Percentiles rank a stretch among this genome's conserved stretches.
phyloP scores from a whole-genome alignment of 2,888 invertebrate species.

The Drosophila nr. medialis region DNA sequence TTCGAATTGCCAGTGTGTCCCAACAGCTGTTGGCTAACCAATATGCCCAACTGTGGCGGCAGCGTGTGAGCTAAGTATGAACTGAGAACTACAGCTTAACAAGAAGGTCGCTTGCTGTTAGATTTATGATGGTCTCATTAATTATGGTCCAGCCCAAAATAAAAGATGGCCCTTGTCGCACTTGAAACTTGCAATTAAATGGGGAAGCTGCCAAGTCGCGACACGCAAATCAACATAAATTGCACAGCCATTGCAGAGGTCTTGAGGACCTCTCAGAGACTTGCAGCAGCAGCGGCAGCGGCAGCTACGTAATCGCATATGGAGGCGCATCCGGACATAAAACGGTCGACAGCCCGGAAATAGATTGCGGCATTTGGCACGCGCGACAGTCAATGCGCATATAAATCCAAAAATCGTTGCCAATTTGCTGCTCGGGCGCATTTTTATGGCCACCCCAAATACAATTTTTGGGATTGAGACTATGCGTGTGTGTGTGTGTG shows the following conservation, averaged over 20 bases:
- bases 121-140: constrained; percentile 78
- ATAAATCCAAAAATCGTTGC: constrained; percentile 50
- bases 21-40: neutral
- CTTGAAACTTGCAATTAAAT: constrained; percentile 72
- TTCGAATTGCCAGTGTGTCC: neutral
- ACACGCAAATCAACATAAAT: constrained; percentile 78
- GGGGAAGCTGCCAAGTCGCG: constrained; percentile 48
- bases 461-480: constrained; percentile 5
- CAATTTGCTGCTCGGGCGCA: constrained; percentile 65
- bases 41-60: constrained; percentile 26
- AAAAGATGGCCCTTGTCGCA: constrained; percentile 64
- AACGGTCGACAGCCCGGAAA: constrained; percentile 37
- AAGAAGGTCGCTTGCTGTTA: constrained; percentile 46
- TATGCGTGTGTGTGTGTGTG: neutral
- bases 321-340: constrained; percentile 25
- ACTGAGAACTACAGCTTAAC: constrained; percentile 38
- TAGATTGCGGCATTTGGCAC: constrained; percentile 70
- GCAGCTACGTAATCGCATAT: constrained; percentile 37
- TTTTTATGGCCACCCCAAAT: constrained; percentile 56
- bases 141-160: constrained; percentile 65
- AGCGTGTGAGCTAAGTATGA: constrained; percentile 16
- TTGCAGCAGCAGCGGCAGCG: constrained; percentile 12
- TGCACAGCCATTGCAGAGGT: constrained; percentile 39
- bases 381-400: constrained; percentile 59
- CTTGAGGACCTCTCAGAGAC: constrained; percentile 8